Base-by-base conservation (phyloP, 2,113 vertebrate species). In the Ranitomeya imitator region DNA sequence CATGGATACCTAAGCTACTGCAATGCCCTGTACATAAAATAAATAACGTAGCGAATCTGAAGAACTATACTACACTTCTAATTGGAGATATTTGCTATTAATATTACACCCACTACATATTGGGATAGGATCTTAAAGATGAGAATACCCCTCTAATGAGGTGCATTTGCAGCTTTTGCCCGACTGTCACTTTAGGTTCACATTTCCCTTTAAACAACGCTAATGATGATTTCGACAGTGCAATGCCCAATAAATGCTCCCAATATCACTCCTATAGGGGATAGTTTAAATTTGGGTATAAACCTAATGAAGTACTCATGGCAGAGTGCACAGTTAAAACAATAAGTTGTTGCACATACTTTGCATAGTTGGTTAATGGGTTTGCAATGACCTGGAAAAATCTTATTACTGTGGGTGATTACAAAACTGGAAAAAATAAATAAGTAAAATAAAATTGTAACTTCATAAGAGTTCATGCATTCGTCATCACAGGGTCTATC, bases 341-440 rank as follows among this genome's bases (percentile, higher is more conserved):
- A 37, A 37, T 85, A 60, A 37, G 45, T 60, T 63, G 85, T 59
- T 77, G 65, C 23, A 37, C 23, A 76, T 51, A 65, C 31, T 65
- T 86, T 86, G 85, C 85, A 86, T 86, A 86, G 85, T 86, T 31
- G 61, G 26, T 79, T 65, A 65, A 26, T 51, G 73, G 6, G 13
- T 86, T 86, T 77, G 54, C 26, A 23, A 26, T 79, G 45, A 57
- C 15, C 18, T 23, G 19, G 59, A 4, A n/a, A 18, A 76, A 74
- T 76, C 23, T n/a, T 71, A 45, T 23, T 2, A 57, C 11, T 55
- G 77, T n/a, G 21, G 21, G 55, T 15, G 18, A 18, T n/a, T 12
- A 60, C 55, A 8, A 65, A 60, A 83, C 10, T 14, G 2, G 65
- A 65, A 63, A 31, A 18, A 13, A 18, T 8, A 2, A 76, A 73